These are phyloP conservation scores for Aphelinus certus DNA, from an alignment of 1,140 invertebrate genomes.

Conservation along the genomic window DNA sequence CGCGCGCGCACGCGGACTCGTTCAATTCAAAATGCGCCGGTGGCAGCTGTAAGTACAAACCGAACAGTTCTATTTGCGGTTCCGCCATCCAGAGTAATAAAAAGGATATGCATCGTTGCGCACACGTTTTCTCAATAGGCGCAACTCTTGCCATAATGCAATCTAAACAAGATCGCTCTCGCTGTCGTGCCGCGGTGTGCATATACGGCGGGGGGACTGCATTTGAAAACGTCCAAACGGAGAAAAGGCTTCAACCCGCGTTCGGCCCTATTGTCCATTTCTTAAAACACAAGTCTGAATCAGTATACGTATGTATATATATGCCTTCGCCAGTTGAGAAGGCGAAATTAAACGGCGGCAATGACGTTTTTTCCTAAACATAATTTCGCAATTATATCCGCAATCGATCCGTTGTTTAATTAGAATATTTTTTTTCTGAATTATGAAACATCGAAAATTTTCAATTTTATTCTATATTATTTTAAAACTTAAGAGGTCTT, in stretches of 20 bases:
- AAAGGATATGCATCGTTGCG: conserved; percentile 28
- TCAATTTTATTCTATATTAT: too few species aligned
- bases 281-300: not conserved
- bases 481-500: too few species aligned
- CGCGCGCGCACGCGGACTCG: too few species aligned
- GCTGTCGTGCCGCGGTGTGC: not conserved
- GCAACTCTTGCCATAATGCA: conserved; percentile 29
- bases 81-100: conserved; percentile 25
- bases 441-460: too few species aligned
- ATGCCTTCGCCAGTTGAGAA: too few species aligned
- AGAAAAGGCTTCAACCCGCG: not conserved
- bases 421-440: too few species aligned
- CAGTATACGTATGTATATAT: too few species aligned
- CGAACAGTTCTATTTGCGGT: conserved; percentile 28
- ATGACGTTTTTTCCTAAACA: too few species aligned
- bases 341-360: too few species aligned
- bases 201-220: not conserved
- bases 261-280: not conserved
- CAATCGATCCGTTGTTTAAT: too few species aligned
- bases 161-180: conserved; percentile 35
- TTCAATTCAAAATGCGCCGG: too few species aligned
- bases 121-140: conserved; percentile 23
- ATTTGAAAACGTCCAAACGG: conserved; percentile 11
- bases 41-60: conserved; percentile 16
- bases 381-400: too few species aligned